A percentile compares a stretch with the other conserved stretches of the same genome.
phyloP scores from a whole-genome alignment of 2,113 vertebrate species.

The Setophaga kirtlandii region DNA sequence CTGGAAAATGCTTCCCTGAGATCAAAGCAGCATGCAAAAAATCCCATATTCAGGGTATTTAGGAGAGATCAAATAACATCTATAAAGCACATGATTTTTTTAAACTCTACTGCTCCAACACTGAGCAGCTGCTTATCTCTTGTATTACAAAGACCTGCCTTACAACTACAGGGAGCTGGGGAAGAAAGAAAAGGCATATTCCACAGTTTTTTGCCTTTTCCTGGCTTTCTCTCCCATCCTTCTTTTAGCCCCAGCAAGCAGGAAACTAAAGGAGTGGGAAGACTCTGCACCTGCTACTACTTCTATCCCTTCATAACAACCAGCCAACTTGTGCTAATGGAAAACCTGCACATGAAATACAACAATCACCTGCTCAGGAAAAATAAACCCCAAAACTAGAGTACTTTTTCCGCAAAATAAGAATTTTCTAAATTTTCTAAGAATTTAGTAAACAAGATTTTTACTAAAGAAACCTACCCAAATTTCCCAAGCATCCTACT shows the following conservation, averaged over 20 bases:
- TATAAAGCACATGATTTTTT: background rate
- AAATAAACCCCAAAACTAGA: background rate
- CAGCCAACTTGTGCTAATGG: background rate
- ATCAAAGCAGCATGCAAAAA: constrained; percentile 46
- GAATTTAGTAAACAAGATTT: background rate
- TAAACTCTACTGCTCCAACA: background rate
- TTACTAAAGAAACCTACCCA: background rate
- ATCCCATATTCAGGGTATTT: constrained; percentile 29
- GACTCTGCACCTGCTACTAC: background rate
- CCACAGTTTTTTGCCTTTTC: background rate
- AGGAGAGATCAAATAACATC: constrained; percentile 37
- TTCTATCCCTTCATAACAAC: background rate
- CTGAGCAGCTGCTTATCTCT: constrained; percentile 1
- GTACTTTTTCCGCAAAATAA: background rate
- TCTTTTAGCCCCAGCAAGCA: background rate
- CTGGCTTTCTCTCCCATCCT: background rate
- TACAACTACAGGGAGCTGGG: background rate
- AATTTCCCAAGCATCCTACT: background rate
- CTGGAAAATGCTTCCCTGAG: background rate
- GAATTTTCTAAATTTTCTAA: background rate
- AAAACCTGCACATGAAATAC: background rate
- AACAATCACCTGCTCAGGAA: background rate
- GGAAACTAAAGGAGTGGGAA: background rate
- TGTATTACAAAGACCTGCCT: background rate
- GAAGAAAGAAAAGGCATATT: background rate